Evolutionary conservation across 2,888 invertebrate genomes (phyloP).

Genomic region (Lithosia quadra): DNA sequence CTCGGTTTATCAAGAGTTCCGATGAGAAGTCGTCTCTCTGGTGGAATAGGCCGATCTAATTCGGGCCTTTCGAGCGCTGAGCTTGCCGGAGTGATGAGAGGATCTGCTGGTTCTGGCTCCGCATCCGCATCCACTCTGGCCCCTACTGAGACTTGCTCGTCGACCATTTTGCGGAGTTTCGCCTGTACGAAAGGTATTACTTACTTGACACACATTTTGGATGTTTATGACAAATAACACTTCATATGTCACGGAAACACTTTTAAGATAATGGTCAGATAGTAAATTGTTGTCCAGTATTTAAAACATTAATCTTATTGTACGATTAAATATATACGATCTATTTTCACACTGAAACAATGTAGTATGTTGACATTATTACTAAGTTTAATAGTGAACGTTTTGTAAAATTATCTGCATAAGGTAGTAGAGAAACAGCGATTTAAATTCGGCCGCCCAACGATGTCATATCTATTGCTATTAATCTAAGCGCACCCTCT

Average conservation of each 20-base stretch:
- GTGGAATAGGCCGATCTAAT: slow-evolving; percentile 75
- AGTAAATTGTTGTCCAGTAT: no score
- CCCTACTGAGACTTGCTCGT: slow-evolving; percentile 92
- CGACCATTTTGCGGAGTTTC: slow-evolving; percentile 95
- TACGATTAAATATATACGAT: no score
- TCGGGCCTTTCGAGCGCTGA: slow-evolving; percentile 75
- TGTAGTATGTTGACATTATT: background rate
- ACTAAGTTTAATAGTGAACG: slow-evolving; percentile 22
- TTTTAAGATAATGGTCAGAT: no score
- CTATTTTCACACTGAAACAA: background rate
- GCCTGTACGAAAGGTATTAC: slow-evolving; percentile 77
- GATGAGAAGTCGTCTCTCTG: slow-evolving; percentile 78
- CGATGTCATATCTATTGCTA: slow-evolving; percentile 66
- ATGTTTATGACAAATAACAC: no score
- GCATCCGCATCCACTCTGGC: slow-evolving; percentile 87
- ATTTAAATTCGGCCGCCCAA: slow-evolving; percentile 59
- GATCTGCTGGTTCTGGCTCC: slow-evolving; percentile 83
- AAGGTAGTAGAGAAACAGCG: slow-evolving; percentile 49
- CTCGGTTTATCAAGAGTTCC: slow-evolving; percentile 80
- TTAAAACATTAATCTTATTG: no score
- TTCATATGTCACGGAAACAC: no score
- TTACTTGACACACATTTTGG: background rate
- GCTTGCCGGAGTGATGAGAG: slow-evolving; percentile 85
- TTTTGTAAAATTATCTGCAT: slow-evolving; percentile 34
- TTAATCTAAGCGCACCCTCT: slow-evolving; percentile 69